A percentile compares a stretch with the other conserved stretches of the same genome.
phyloP scores from a whole-genome alignment of 2,797 vertebrate genomes.

The Chrysocyon brachyurus region DNA sequence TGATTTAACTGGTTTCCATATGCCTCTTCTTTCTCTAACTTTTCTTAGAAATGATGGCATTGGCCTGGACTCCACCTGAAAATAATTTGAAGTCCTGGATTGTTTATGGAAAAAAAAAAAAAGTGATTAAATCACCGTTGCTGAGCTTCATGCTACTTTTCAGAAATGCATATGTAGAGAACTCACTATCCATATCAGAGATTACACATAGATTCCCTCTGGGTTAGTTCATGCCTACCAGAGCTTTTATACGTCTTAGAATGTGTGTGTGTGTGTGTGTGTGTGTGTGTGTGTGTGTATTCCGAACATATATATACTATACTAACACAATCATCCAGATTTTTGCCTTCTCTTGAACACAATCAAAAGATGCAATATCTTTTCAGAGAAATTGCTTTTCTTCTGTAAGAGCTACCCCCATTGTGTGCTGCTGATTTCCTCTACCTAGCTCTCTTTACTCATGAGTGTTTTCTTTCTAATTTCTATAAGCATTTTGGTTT shows the following conservation, averaged over 20 bases:
- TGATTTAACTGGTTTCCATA: slow-evolving; percentile 24
- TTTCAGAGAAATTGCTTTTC: background rate
- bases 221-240: background rate
- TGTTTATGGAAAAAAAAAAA: background rate
- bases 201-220: background rate
- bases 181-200: background rate
- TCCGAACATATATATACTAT: background rate
- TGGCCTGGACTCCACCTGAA: background rate
- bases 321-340: background rate
- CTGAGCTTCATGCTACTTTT: background rate
- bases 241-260: background rate
- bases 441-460: background rate
- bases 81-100: slow-evolving; percentile 28
- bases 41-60: background rate
- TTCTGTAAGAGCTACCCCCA: background rate
- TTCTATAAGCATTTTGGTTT: background rate
- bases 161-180: background rate
- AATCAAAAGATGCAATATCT: background rate
- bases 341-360: background rate
- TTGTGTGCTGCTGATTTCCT: background rate
- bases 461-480: background rate
- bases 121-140: background rate
- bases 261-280: background rate
- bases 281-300: background rate
- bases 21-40: background rate